Evolutionary conservation across 2,113 vertebrate genomes (phyloP), one percentile per base, ranked within the genome.

Genomic region (Leucopsar rothschildi): DNA sequence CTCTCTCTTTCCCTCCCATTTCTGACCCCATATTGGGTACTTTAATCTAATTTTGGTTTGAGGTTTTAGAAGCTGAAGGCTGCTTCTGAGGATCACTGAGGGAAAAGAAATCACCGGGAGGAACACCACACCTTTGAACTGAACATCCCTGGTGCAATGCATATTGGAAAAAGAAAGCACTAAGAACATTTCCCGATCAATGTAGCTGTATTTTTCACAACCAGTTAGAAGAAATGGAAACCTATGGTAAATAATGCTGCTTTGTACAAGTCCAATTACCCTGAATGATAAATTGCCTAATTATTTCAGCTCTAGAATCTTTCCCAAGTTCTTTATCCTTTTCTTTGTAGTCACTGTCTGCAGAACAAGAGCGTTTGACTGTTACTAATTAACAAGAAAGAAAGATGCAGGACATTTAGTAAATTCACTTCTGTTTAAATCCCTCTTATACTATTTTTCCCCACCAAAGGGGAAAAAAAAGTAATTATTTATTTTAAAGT

Each of bases 1-100:
- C 83, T 86, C 85, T 94, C 72, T 73, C 75, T 59, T 90, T 82
- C 68, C 82, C 92, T 92, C 90, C 92, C 85, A 83, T 68, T 94
- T 90, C 85, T 96, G 88, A 95, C 90, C 93, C 82, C 94, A 96
- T 93, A 94, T 93, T 72, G 90, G 88, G 93, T 80, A 94, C 93
- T 96, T 97, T 96, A 97, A 97, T 97, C 95, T 96, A 91, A 95
- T 91, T 95, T 91, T 92, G 88, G 94, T 93, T 92, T 90, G 92
- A 96, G 95, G 88, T 96, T 93, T 96, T 88, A 94, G 92, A 93
- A 95, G 90, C 93, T 88, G 93, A 95, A 82, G 56, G 65, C 88
- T 90, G 86, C 93, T 90, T 96, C 92, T 96, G 92, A 96, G 96
- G 93, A 94, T 96, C 96, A 94, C 82, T 86, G 76, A 95, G 83